Percentiles rank a stretch among this genome's conserved stretches.
Conservation (phyloP, 1,140 invertebrate genomes). For the Caenorhabditis latens region DNA sequence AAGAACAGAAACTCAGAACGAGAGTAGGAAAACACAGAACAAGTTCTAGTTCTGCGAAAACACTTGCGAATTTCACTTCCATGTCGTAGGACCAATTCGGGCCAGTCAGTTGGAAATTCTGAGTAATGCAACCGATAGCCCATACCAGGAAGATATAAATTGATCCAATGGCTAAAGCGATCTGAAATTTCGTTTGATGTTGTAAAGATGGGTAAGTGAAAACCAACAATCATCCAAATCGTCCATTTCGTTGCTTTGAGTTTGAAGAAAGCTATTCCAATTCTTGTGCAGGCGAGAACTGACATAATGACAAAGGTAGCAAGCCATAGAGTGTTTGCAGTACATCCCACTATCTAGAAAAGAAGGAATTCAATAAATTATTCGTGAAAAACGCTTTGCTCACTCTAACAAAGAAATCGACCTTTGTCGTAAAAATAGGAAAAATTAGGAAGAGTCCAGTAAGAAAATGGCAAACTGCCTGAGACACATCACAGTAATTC, state of each 20-base stretch:
- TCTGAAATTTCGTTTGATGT: background rate
- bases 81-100: conserved; percentile 37
- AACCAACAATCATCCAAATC: background rate
- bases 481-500: conserved; percentile 5
- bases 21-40: background rate
- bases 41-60: conserved; percentile 15
- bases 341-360: conserved; percentile 23
- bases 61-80: background rate
- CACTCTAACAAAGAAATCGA: background rate
- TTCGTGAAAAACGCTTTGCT: background rate
- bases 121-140: conserved; percentile 3
- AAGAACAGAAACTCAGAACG: background rate
- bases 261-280: conserved; percentile 36
- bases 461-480: conserved; percentile 3
- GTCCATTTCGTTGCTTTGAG: background rate
- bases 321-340: conserved; percentile 16
- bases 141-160: background rate
- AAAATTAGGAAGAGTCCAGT: conserved; percentile 6
- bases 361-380: background rate
- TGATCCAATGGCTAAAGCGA: background rate
- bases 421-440: background rate
- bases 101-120: conserved; percentile 8
- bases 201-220: background rate
- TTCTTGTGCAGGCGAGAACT: background rate
- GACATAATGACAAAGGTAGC: conserved; percentile 3